phyloP scores from a whole-genome alignment of 2,113 vertebrate genomes.

The Columba livia region DNA sequence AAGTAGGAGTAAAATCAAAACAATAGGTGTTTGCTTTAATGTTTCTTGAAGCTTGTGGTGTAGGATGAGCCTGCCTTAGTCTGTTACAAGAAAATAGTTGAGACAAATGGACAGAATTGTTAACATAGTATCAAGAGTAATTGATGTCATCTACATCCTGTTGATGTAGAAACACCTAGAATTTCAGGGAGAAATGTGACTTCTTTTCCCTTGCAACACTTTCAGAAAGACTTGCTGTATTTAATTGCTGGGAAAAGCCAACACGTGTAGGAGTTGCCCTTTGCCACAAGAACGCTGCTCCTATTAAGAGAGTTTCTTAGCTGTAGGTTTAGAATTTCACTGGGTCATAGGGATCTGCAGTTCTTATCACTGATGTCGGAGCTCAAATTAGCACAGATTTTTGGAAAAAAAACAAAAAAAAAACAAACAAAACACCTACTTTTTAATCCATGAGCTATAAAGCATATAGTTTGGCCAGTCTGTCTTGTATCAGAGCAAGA shows the following conservation, averaged over 20 bases:
- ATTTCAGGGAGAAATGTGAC: not conserved
- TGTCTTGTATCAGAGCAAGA: not conserved
- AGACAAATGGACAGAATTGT: not conserved
- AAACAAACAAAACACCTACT: not conserved
- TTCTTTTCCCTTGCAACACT: not conserved
- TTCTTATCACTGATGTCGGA: not conserved
- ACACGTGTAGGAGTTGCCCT: not conserved
- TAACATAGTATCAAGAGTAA: not conserved
- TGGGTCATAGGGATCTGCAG: not conserved
- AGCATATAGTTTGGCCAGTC: not conserved
- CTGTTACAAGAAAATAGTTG: not conserved
- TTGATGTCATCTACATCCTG: not conserved
- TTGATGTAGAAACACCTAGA: slow-evolving; percentile 4
- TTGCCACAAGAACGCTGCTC: not conserved
- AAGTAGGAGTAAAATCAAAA: not conserved
- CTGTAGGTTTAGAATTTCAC: not conserved
- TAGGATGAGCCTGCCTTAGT: not conserved
- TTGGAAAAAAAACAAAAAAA: not conserved
- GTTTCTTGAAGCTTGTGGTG: not conserved
- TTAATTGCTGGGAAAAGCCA: not conserved
- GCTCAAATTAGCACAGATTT: not conserved
- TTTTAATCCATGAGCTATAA: not conserved
- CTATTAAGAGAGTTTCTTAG: not conserved
- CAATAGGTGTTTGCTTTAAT: not conserved
- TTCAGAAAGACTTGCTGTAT: not conserved